These are phyloP conservation scores for Tipula vernalis DNA, from an alignment of 2,888 invertebrate species.

Conservation along the genomic window DNA sequence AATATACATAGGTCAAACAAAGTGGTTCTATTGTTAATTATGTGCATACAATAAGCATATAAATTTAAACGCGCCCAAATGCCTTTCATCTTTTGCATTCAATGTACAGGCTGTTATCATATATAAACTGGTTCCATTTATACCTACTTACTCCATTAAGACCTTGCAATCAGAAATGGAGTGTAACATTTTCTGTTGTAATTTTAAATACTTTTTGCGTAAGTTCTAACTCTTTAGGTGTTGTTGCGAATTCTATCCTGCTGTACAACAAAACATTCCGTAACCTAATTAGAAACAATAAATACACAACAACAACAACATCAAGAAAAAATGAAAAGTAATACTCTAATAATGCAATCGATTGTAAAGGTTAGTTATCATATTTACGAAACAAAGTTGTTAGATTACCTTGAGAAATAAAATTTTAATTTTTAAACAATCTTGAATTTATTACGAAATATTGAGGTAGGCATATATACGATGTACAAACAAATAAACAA, in stretches of 20 bases:
- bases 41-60: no score
- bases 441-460: neutral
- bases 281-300: neutral
- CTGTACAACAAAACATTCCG: neutral
- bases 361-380: neutral
- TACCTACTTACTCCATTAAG: neutral
- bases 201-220: neutral
- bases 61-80: no score
- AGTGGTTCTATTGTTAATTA: no score
- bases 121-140: neutral
- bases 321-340: neutral
- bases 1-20: no score
- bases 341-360: neutral
- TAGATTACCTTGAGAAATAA: conserved; percentile 4
- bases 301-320: neutral
- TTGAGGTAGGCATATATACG: neutral
- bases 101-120: neutral
- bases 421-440: neutral
- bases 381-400: neutral
- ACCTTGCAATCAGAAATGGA: neutral
- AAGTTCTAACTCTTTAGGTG: neutral
- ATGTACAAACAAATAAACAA: neutral
- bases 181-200: neutral
- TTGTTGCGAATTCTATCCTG: neutral
- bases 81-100: no score